These are phyloP conservation scores for Chelonus formosanus DNA, from an alignment of 2,888 invertebrate species.

Conservation along the genomic window DNA sequence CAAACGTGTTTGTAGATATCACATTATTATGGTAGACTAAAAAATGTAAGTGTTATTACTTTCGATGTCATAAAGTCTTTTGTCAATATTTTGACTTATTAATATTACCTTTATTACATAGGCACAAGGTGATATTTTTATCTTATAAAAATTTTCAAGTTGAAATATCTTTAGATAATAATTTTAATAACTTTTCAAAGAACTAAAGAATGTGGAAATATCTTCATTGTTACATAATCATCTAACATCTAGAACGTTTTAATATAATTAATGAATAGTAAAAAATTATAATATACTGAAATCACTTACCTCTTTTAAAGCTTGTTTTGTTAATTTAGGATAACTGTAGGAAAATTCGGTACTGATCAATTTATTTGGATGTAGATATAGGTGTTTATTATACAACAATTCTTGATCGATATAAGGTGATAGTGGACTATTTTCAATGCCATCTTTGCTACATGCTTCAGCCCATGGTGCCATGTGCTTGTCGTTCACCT, in stretches of 20 bases:
- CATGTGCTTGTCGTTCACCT: slow-evolving; percentile 93
- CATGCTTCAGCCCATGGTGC: slow-evolving; percentile 92
- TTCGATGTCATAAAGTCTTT: too few species aligned
- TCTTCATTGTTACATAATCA: slow-evolving; percentile 82
- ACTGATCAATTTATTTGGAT: slow-evolving; percentile 72
- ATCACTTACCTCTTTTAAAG: slow-evolving; percentile 70
- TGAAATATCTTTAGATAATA: too few species aligned
- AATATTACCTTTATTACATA: too few species aligned
- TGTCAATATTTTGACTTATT: too few species aligned
- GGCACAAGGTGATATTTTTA: too few species aligned
- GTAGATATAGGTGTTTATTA: slow-evolving; percentile 81
- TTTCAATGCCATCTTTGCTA: slow-evolving; percentile 75
- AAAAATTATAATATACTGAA: not conserved
- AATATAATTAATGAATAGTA: slow-evolving; percentile 16
- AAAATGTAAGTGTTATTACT: too few species aligned
- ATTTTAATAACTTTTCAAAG: slow-evolving; percentile 63
- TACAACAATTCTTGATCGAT: slow-evolving; percentile 84
- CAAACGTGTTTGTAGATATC: too few species aligned
- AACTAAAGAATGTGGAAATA: slow-evolving; percentile 80
- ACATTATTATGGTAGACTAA: too few species aligned
- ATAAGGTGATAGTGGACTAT: slow-evolving; percentile 89
- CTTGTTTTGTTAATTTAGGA: slow-evolving; percentile 72
- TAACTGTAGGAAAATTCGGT: slow-evolving; percentile 71
- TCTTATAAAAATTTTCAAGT: too few species aligned
- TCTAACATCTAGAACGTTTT: slow-evolving; percentile 72